phyloP scores from a whole-genome alignment of 2,888 invertebrate genomes.

The Heliothis peltigera region DNA sequence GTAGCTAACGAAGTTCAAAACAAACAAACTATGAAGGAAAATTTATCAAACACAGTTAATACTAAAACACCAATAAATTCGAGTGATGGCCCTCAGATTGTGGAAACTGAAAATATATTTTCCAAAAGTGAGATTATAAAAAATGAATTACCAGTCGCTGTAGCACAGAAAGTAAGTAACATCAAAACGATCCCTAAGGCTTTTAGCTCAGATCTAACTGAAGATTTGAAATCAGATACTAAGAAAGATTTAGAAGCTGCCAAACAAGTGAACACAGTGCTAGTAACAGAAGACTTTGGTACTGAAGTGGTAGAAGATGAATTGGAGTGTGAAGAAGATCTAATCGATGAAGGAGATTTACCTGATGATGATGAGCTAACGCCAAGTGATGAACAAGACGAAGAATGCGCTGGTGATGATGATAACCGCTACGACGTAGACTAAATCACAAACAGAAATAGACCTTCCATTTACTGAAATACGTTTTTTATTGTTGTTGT shows the following conservation, averaged over 20 bases:
- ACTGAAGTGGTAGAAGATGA: not conserved
- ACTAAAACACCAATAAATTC: not conserved
- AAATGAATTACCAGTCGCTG: not conserved
- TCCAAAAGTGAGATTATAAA: not conserved
- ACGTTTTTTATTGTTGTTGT: not conserved
- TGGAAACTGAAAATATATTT: not conserved
- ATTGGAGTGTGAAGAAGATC: not conserved
- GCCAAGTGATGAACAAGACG: not conserved
- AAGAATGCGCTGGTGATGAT: not conserved
- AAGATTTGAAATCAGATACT: not conserved
- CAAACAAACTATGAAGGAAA: not conserved
- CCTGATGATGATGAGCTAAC: slow-evolving; percentile 2
- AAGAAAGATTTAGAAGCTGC: not conserved
- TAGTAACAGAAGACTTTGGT: slow-evolving; percentile 4
- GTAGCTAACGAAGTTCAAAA: not conserved
- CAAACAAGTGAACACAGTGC: not conserved
- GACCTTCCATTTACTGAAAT: not conserved
- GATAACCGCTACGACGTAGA: slow-evolving; percentile 34
- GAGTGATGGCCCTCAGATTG: not conserved
- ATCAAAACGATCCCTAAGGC: not conserved
- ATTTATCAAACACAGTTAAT: not conserved
- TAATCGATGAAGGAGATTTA: not conserved
- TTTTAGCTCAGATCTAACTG: slow-evolving; percentile 1
- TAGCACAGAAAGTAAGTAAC: not conserved
- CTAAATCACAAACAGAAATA: slow-evolving; percentile 21